Percentiles rank a stretch among this genome's conserved stretches.
Evolutionary conservation across 35 echinoderm and acorn worm genomes (phyloP).

Genomic region (Stichopus chloronotus): DNA sequence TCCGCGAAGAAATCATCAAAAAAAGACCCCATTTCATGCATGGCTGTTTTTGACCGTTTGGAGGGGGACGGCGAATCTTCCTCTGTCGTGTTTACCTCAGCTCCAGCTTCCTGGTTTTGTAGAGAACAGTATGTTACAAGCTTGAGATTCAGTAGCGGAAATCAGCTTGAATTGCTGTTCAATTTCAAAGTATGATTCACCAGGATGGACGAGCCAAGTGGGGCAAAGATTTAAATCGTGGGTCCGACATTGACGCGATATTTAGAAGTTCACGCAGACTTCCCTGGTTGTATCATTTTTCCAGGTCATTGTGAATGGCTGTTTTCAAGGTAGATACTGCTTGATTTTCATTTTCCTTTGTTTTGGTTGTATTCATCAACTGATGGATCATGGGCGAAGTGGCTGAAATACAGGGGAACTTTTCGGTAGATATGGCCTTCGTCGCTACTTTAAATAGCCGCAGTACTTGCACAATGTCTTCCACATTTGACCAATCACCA

Average conservation of each 20-base stretch:
- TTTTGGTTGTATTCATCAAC: background rate
- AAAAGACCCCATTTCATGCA: background rate
- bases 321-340: background rate
- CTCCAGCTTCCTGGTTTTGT: background rate
- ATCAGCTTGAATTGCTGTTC: background rate
- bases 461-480: conserved; percentile 18
- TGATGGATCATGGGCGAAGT: conserved; percentile 25
- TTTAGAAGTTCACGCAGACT: conserved; percentile 22
- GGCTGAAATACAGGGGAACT: conserved; percentile 32
- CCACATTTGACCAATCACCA: background rate
- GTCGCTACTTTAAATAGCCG: conserved; percentile 22
- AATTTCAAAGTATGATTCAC: background rate
- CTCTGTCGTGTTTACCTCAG: background rate
- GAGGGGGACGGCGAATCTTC: background rate
- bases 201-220: background rate
- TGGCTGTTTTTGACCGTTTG: background rate
- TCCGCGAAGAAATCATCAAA: background rate
- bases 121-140: background rate
- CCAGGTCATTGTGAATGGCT: conserved; percentile 23
- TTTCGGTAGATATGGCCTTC: conserved; percentile 18
- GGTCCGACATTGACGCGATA: background rate
- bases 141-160: background rate
- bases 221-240: conserved; percentile 31
- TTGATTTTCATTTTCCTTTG: background rate
- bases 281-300: conserved; percentile 24